Evolutionary conservation across 2,888 invertebrate species (phyloP).

Genomic region (Hoplodrina blanda): DNA sequence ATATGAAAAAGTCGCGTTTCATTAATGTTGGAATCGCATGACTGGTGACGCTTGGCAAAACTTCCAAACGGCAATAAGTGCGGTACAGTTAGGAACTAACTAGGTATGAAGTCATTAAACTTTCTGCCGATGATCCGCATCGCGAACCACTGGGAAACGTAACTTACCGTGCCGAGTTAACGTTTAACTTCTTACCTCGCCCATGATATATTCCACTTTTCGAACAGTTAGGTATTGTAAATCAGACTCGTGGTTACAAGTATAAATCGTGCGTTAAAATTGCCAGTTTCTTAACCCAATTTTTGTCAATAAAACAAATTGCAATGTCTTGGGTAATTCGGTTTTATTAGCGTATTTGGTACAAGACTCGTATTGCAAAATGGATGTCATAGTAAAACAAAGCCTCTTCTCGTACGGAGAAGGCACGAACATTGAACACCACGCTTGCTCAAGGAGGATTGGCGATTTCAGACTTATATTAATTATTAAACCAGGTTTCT

Average conservation of each 20-base stretch:
- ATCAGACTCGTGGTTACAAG: slow-evolving; percentile 1
- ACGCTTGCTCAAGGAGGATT: no score
- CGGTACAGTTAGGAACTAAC: slow-evolving; percentile 70
- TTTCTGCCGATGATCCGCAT: slow-evolving; percentile 75
- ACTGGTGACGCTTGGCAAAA: slow-evolving; percentile 60
- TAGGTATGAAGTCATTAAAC: slow-evolving; percentile 78
- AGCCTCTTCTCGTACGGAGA: no score
- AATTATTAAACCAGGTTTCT: no score
- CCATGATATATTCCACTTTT: slow-evolving; percentile 55
- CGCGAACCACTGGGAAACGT: slow-evolving; percentile 65
- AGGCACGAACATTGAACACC: no score
- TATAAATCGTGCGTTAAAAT: slow-evolving; percentile 23
- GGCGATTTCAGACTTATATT: no score
- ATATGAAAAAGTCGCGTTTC: slow-evolving; percentile 39
- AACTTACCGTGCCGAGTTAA: slow-evolving; percentile 53
- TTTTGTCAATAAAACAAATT: slow-evolving; percentile 26
- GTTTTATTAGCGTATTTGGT: slow-evolving; percentile 12
- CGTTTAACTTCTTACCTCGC: slow-evolving; percentile 41
- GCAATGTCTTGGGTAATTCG: slow-evolving; percentile 16
- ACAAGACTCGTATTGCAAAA: slow-evolving; percentile 25
- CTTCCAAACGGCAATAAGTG: slow-evolving; percentile 66
- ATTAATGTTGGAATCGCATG: slow-evolving; percentile 69
- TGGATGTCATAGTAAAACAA: slow-evolving; percentile 3
- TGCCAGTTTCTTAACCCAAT: slow-evolving; percentile 34
- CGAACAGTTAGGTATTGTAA: slow-evolving; percentile 23